phyloP scores from a whole-genome alignment of 2,797 vertebrate genomes.

The Sardinella longiceps region DNA sequence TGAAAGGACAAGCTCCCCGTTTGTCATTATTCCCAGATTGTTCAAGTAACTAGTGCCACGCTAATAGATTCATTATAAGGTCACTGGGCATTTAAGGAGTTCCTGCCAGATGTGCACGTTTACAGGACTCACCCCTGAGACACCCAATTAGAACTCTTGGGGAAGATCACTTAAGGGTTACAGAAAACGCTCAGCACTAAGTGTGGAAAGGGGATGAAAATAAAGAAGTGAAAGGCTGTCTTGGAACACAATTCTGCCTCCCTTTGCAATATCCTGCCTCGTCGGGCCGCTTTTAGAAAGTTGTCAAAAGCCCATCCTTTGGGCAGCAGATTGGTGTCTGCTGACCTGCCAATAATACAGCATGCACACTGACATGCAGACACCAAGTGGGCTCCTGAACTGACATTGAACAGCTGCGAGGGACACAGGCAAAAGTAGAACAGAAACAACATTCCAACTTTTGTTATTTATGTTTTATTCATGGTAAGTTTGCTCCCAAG shows the following conservation, averaged over 20 bases:
- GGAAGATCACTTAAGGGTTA: neutral
- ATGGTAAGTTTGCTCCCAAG: neutral
- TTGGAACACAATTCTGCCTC: neutral
- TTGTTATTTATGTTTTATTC: neutral
- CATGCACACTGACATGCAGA: neutral
- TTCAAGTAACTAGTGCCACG: neutral
- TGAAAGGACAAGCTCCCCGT: neutral
- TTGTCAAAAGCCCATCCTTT: constrained; percentile 1
- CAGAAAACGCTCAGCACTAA: neutral
- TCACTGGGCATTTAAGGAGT: constrained; percentile 5
- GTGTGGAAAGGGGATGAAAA: neutral
- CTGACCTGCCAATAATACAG: neutral
- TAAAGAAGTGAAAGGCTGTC: neutral
- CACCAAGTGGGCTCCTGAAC: neutral
- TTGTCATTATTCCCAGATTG: neutral
- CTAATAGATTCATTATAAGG: constrained; percentile 22
- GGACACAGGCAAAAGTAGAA: neutral
- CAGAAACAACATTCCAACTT: neutral
- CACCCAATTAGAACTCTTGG: constrained; percentile 34
- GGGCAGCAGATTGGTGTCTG: neutral
- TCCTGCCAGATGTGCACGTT: constrained; percentile 12
- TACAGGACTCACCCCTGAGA: neutral
- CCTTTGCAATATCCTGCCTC: neutral
- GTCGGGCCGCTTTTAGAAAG: neutral
- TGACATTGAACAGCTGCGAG: constrained; percentile 6